These are phyloP conservation scores for Phenacoccus solenopsis DNA, from an alignment of 1,140 invertebrate genomes.

Conservation along the genomic window DNA sequence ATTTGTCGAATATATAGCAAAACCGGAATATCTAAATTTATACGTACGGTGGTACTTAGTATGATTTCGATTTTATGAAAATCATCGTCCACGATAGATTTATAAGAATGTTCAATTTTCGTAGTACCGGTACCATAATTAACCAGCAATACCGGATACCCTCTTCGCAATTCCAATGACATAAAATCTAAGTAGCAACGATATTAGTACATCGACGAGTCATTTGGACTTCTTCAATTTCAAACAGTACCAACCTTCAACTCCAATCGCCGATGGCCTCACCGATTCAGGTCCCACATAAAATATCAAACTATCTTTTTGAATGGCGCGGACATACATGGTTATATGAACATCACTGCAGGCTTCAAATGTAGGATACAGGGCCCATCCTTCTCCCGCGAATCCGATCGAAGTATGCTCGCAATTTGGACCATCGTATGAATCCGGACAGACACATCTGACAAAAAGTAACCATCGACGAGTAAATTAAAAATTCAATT, in stretches of 20 bases:
- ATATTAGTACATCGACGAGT: neutral
- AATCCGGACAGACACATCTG: conserved; percentile 48
- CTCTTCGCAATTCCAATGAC: conserved; percentile 72
- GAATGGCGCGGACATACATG: conserved; percentile 60
- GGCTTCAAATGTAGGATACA: conserved; percentile 67
- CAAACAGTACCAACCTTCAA: conserved; percentile 40
- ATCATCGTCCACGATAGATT: conserved; percentile 60
- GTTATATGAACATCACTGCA: conserved; percentile 64
- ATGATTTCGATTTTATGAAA: conserved; percentile 71
- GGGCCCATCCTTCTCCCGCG: conserved; percentile 70
- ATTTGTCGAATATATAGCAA: no score
- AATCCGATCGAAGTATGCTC: conserved; percentile 80
- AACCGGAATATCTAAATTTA: no score
- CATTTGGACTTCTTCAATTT: neutral
- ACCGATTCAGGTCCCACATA: conserved; percentile 64
- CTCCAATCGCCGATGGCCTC: conserved; percentile 26
- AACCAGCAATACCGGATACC: conserved; percentile 68
- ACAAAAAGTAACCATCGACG: conserved; percentile 11
- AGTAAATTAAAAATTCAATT: no score
- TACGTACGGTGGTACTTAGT: conserved; percentile 46
- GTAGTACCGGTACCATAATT: conserved; percentile 80
- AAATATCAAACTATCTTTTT: conserved; percentile 67
- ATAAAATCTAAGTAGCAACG: conserved; percentile 61
- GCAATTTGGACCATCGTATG: conserved; percentile 75
- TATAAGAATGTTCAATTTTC: conserved; percentile 54